These are phyloP conservation scores for Thunnus albacares DNA, from an alignment of 2,797 vertebrate species.

Conservation along the genomic window DNA sequence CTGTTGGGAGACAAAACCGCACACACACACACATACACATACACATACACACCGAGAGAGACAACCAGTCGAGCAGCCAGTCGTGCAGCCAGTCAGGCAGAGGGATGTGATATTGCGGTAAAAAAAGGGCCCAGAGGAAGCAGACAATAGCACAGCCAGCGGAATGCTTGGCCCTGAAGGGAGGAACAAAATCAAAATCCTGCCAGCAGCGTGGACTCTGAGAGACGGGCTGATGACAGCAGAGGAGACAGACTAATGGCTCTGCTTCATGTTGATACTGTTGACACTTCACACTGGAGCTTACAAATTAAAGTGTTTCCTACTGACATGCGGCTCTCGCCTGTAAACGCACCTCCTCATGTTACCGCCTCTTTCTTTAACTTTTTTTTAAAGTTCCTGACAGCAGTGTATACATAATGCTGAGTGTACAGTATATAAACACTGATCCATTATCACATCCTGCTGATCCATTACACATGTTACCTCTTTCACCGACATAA, in stretches of 20 bases:
- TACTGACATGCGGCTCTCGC: slow-evolving; percentile 49
- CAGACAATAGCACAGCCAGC: slow-evolving; percentile 71
- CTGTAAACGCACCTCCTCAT: slow-evolving; percentile 27
- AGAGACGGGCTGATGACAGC: slow-evolving; percentile 64
- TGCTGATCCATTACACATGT: background rate
- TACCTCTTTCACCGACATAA: background rate
- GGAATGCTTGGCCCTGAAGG: slow-evolving; percentile 59
- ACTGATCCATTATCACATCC: background rate
- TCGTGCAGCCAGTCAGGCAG: slow-evolving; percentile 38
- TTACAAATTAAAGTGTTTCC: slow-evolving; percentile 17
- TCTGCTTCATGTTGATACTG: slow-evolving; percentile 68
- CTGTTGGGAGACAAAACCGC: slow-evolving; percentile 41
- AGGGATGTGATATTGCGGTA: slow-evolving; percentile 66
- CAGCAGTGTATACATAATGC: slow-evolving; percentile 13
- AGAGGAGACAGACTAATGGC: slow-evolving; percentile 67
- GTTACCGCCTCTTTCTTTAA: background rate
- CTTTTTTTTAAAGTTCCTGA: slow-evolving; percentile 22
- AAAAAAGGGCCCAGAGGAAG: slow-evolving; percentile 66
- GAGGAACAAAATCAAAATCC: slow-evolving; percentile 66
- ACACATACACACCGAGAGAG: background rate
- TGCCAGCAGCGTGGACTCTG: slow-evolving; percentile 57
- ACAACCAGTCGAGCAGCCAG: slow-evolving; percentile 25
- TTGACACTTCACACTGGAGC: slow-evolving; percentile 65
- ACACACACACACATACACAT: background rate
- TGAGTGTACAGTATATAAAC: background rate